phyloP scores from a whole-genome alignment of 1,140 invertebrate genomes.

The Temnothorax longispinosus region DNA sequence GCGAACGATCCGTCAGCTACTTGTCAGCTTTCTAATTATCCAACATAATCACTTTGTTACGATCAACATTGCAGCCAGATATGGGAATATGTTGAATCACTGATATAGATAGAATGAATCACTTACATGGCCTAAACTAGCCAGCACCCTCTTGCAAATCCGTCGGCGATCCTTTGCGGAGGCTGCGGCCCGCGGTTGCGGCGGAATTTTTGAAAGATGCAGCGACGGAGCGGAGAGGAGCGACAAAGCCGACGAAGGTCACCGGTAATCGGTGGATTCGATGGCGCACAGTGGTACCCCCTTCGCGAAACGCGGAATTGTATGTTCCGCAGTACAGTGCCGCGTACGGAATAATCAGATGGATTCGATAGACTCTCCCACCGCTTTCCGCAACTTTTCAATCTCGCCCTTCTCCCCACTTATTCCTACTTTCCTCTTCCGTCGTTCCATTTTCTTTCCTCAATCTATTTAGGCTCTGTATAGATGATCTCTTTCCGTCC shows the following conservation, averaged over 20 bases:
- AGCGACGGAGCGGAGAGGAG: not conserved
- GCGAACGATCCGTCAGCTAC: no score
- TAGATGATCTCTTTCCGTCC: slow-evolving; percentile 4
- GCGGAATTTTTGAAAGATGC: not conserved
- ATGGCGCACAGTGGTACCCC: not conserved
- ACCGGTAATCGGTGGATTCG: no score
- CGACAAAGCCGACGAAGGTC: not conserved
- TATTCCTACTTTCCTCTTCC: slow-evolving; percentile 43
- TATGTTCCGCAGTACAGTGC: slow-evolving; percentile 59
- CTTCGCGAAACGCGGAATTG: slow-evolving; percentile 47
- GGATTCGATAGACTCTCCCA: slow-evolving; percentile 59
- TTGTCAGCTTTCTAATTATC: no score
- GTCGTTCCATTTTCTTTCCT: slow-evolving; percentile 44
- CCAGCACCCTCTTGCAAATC: not conserved
- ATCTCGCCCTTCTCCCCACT: slow-evolving; percentile 55
- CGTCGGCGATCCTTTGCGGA: no score
- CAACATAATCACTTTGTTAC: no score
- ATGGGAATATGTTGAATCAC: no score
- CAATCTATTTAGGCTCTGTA: slow-evolving; percentile 49
- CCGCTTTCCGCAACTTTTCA: slow-evolving; percentile 59
- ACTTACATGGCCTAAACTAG: no score
- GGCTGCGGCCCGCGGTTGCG: not conserved
- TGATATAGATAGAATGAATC: no score
- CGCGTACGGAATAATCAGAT: slow-evolving; percentile 64
- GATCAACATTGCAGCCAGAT: no score